These are phyloP conservation scores for Fulica atra DNA, from an alignment of 2,113 vertebrate genomes.

Conservation along the genomic window DNA sequence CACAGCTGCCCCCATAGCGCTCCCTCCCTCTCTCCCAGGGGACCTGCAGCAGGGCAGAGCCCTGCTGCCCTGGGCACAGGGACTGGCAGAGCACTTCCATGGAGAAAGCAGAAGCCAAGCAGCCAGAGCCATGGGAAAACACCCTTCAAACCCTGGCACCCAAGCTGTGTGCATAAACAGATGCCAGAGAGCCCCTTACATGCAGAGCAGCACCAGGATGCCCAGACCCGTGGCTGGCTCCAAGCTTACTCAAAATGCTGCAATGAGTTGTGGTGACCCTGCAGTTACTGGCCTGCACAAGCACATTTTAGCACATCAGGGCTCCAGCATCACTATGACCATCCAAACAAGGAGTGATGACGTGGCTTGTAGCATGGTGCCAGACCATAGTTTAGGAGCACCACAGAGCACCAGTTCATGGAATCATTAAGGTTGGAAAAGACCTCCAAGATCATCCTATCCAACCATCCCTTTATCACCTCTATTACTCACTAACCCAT, in stretches of 20 bases:
- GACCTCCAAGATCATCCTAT: too few relatives aligned
- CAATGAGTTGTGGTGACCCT: background rate
- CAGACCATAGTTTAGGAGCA: background rate
- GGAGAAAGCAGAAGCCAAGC: background rate
- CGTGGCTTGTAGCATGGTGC: background rate
- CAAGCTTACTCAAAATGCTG: background rate
- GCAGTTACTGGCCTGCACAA: background rate
- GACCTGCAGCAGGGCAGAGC: background rate
- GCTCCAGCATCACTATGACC: background rate
- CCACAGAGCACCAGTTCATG: background rate
- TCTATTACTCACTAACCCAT: too few relatives aligned
- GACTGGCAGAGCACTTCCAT: background rate
- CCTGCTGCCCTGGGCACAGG: background rate
- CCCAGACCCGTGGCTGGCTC: too few relatives aligned
- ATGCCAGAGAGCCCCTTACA: background rate
- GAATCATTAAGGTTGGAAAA: too few relatives aligned
- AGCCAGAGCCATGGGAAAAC: background rate
- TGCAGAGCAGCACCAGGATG: background rate
- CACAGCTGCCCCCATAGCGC: fast-evolving
- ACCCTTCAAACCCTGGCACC: background rate
- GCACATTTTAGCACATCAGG: background rate
- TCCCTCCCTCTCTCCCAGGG: too few relatives aligned
- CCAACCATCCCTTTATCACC: too few relatives aligned
- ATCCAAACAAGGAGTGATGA: background rate
- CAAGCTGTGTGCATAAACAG: background rate